Evolutionary conservation across 1,140 invertebrate genomes (phyloP).

Genomic region (Sarcophaga peregrina): DNA sequence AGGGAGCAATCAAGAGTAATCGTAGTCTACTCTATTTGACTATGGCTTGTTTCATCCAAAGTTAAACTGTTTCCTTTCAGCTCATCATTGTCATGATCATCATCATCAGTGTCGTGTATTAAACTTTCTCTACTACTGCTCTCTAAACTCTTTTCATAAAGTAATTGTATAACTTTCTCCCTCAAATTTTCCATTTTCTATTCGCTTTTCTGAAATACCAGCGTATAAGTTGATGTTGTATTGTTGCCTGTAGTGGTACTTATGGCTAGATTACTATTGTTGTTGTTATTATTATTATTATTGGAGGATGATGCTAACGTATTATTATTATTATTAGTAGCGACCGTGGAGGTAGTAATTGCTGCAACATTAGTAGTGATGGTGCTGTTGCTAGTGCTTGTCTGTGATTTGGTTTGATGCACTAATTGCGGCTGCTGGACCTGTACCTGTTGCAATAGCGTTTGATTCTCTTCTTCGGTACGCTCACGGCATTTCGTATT

Average conservation of each 20-base stretch:
- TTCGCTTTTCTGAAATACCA: constrained; percentile 60
- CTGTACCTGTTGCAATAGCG: constrained; percentile 37
- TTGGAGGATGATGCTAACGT: neutral
- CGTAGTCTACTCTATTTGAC: no score
- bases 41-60: no score
- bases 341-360: neutral
- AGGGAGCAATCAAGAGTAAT: neutral
- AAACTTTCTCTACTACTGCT: neutral
- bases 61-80: neutral
- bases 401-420: neutral
- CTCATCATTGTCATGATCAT: neutral
- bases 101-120: neutral
- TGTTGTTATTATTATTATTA: neutral
- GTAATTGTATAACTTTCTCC: constrained; percentile 30
- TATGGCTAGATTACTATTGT: neutral
- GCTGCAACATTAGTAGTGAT: neutral
- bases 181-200: constrained; percentile 46
- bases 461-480: constrained; percentile 58
- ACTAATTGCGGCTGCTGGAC: neutral
- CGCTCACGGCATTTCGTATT: constrained; percentile 65
- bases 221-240: constrained; percentile 54
- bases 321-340: neutral
- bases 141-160: constrained; percentile 24
- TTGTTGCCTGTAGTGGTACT: constrained; percentile 47
- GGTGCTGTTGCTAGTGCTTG: neutral